Base-by-base conservation (phyloP, 2,888 invertebrate genomes). In the Acrobasis repandana region DNA sequence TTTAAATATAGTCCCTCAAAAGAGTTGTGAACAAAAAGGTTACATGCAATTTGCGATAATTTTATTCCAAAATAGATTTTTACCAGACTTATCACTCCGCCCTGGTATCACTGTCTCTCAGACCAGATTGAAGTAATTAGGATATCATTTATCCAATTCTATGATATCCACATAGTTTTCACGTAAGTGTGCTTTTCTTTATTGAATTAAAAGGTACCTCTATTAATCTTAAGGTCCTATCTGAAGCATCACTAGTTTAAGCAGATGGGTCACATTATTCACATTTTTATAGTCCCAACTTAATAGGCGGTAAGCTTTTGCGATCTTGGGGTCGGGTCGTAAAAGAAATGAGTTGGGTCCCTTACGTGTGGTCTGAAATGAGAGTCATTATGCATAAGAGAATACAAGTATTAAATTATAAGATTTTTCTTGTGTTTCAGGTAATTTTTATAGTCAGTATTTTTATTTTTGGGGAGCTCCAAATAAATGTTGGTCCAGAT, bases 291-390 rank as follows among this genome's bases (percentile, higher is more conserved):
- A 16, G 54, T 16, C 54, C 54, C 54, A 56, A 38, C 38, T 50
- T 50, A 50, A 56, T 56, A 56, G 38, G 54, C 54, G 38, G 54
- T 38, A 38, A 38, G 54, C 38, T 38, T 56, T 56, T 56, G 54
- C 38, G 38, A 38, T 56, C 38, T 56, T 56, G 54, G 54, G 54
- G 43, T 36, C 18, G 38, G 38, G 36, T 43, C 54, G 36, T 56
- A 56, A 56, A 56, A 56, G 38, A 56, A 38, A 56, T 56, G 54
- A 56, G 54, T 56, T 50, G 50, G 49, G 18, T 20, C 50, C 28
- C 28, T 43, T 56, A 56, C 38, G 54, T 56, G 38, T 56, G 54
- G 38, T 38, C 54, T 38, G 36, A 56, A 56, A 56, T 56, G 54
- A 36, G n/a, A 34, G 11, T 36, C 36, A 33, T 52, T 50, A 33